A percentile compares a stretch with the other conserved stretches of the same genome.
These are phyloP conservation scores for Picus viridis DNA, from an alignment of 2,797 vertebrate species.

Conservation along the genomic window DNA sequence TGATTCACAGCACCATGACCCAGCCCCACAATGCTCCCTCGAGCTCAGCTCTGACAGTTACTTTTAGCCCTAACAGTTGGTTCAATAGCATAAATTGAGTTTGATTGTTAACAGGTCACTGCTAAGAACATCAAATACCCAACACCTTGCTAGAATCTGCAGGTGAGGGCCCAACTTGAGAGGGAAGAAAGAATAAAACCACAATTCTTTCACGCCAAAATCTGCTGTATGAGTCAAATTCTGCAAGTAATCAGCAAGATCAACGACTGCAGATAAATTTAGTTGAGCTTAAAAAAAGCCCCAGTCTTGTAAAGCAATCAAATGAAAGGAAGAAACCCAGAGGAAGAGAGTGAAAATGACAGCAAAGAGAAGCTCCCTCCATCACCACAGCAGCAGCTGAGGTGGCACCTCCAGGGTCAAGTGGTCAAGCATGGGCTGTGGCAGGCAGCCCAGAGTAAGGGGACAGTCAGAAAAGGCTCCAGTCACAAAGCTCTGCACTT, in stretches of 20 bases:
- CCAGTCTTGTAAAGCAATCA: not conserved
- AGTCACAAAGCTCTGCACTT: accelerated
- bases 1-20: not conserved
- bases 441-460: not conserved
- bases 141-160: not conserved
- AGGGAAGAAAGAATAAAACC: not conserved
- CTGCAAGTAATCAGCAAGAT: not conserved
- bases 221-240: accelerated
- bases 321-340: not conserved
- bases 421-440: accelerated
- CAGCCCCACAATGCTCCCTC: not conserved
- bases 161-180: not conserved
- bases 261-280: not conserved
- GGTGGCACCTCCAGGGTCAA: not conserved
- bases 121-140: not conserved
- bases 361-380: not conserved
- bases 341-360: not conserved
- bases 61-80: not conserved
- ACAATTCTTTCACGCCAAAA: not conserved
- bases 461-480: accelerated
- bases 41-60: not conserved
- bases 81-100: not conserved
- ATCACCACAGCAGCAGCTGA: not conserved
- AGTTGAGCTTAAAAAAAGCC: not conserved
- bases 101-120: not conserved